Evolutionary conservation across 2,113 vertebrate genomes (phyloP), one percentile per base, ranked within the genome.

Genomic region (Nannobrachium achirus): DNA sequence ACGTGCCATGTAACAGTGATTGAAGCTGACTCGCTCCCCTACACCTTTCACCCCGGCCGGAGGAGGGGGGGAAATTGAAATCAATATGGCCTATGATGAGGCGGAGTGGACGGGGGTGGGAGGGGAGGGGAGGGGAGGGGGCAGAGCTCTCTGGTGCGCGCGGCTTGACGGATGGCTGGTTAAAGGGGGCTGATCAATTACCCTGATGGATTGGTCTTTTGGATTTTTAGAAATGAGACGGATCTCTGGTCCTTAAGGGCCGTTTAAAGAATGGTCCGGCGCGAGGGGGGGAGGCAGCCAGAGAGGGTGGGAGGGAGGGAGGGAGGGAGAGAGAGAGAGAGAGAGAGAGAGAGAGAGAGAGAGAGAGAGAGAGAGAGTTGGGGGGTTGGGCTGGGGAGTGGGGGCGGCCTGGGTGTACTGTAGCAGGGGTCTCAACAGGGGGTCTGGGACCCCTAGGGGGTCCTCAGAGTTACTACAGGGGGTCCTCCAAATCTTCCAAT

Each of bases 81-180:
- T 91, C 90, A 83, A 90, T 90, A 87, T 60, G 11, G 69, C 61
- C 79, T 79, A 84, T 89, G 86, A 90, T 88, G 85, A 87, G 80
- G 78, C 3, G 69, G 25, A 71, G 76, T 59, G 73, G 60, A 65
- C 63, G 60, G 74, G 78, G 87, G 66, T 64, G 51, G 61, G 73
- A 46, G 14, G 64, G 9, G 25, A 45, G 14, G 63, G 10, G 10
- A 15, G 19, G 16, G 60, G 42, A 5, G 41, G 40, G 8, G 64
- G 18, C n/a, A 3, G 52, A 10, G 19, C n/a, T 20, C n/a, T 16
- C 52, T n/a, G n/a, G n/a, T n/a, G n/a, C 25, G 25, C 20, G 18
- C 13, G 52, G 14, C 19, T 78, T 86, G 83, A 84, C 16, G 79
- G 82, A 84, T 89, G 82, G 78, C 69, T 82, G 85, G 82, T 86